Conservation (phyloP, 1,140 invertebrate species). For the Homalodisca vitripennis region DNA sequence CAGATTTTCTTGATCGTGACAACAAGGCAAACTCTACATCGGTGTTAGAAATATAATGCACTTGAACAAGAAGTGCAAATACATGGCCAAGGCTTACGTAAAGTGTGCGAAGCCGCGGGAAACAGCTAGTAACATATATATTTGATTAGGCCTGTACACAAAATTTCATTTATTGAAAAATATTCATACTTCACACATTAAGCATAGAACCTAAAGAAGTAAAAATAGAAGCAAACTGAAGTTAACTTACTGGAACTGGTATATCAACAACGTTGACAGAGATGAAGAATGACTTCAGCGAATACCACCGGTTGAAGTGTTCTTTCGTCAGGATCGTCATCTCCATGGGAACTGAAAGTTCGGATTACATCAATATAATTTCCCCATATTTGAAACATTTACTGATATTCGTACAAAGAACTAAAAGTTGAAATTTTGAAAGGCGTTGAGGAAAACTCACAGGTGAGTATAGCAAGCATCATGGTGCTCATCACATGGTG, state of each 20-base stretch:
- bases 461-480: constrained; percentile 82
- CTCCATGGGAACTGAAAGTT: constrained; percentile 82
- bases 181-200: too few species aligned
- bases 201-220: too few species aligned
- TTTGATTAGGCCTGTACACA: background rate
- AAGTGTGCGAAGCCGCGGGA: too few species aligned
- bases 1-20: too few species aligned
- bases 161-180: too few species aligned
- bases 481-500: constrained; percentile 83
- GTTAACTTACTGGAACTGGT: constrained; percentile 64
- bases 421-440: background rate
- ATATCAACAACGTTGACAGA: constrained; percentile 83
- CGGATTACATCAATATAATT: too few species aligned
- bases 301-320: constrained; percentile 97
- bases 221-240: too few species aligned
- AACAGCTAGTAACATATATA: too few species aligned
- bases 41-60: too few species aligned
- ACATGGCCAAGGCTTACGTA: too few species aligned
- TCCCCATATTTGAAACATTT: background rate
- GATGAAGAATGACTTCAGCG: constrained; percentile 86
- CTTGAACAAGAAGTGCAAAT: too few species aligned
- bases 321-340: constrained; percentile 89
- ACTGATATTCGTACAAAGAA: background rate
- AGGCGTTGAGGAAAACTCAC: constrained; percentile 57
- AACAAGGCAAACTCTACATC: too few species aligned